A percentile compares a stretch with the other conserved stretches of the same genome.
These are phyloP conservation scores for Galerucella nymphaeae DNA, from an alignment of 2,888 invertebrate species.

Conservation along the genomic window DNA sequence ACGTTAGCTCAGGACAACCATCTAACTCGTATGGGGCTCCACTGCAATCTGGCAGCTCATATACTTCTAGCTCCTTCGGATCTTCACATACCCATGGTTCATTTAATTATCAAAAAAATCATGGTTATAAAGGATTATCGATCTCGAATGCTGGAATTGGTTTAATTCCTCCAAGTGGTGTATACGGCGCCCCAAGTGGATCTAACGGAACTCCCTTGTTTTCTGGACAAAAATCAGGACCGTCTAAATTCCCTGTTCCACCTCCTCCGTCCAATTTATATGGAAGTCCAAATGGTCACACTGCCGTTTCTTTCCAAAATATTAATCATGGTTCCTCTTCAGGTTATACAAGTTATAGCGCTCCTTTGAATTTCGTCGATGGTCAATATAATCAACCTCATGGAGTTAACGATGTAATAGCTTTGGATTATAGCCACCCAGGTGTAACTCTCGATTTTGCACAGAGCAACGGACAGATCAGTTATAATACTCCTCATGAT, in stretches of 20 bases:
- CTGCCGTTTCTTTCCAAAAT: conserved; percentile 67
- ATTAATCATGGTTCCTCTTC: conserved; percentile 56
- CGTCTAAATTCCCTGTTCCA: conserved; percentile 10
- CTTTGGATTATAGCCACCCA: conserved; percentile 55
- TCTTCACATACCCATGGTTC: conserved; percentile 38
- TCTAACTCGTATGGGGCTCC: not conserved
- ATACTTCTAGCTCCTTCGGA: conserved; percentile 30
- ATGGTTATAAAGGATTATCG: conserved; percentile 46
- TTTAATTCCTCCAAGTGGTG: conserved; percentile 71
- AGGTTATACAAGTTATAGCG: conserved; percentile 67
- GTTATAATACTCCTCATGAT: conserved; percentile 51
- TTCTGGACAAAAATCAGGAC: conserved; percentile 49
- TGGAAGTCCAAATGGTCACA: conserved; percentile 66
- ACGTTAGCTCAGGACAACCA: conserved; percentile 52
- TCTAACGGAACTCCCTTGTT: conserved; percentile 64
- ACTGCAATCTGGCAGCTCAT: conserved; percentile 45
- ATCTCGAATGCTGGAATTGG: conserved; percentile 60
- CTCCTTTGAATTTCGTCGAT: conserved; percentile 66
- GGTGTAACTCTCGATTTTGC: conserved; percentile 55
- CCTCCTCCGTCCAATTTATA: conserved; percentile 60
- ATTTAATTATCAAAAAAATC: conserved; percentile 39
- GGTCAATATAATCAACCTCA: conserved; percentile 67
- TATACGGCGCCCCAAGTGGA: conserved; percentile 72
- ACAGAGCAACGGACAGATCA: conserved; percentile 33
- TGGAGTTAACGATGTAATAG: conserved; percentile 46